Evolutionary conservation across 2,888 invertebrate species (phyloP), one percentile per base, ranked within the genome.

Genomic region (Tachystola acroxantha): DNA sequence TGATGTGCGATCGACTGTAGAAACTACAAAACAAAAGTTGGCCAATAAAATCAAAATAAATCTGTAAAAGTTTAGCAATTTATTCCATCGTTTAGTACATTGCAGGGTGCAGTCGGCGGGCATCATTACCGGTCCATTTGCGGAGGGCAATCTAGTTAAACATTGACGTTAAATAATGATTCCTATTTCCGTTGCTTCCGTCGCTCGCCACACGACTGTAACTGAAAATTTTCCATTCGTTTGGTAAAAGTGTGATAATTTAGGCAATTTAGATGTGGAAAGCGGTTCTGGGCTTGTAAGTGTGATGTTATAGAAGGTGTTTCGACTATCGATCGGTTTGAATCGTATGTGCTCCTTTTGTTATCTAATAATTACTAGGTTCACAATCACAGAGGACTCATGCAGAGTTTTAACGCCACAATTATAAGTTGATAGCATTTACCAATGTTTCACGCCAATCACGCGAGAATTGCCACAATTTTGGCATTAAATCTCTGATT

Each of bases 141-240:
- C 62, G 57, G 55, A 46, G 59, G 58, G 64, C 78, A 78, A 80
- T 74, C 69, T 64, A 60, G 81, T 80, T 72, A 71, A 73, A 72
- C 66, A 74, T 73, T 78, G 80, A 78, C 79, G 66, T 70, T 75
- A 78, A 81, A 78, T 84, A 81, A 84, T 81, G 79, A 81, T 74
- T 74, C 62, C 53, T 68, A 79, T 81, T 81, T 80, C 79, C 81
- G 51, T 43, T 42, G 51, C 44, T 60, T 61, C 55, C 60, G 57
- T 43, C 42, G 47, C 48, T 46, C 44, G 40, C 48, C 46, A 53
- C 53, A 40, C n/a, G 45, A 37, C 42, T 30, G 35, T 32, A 35
- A 50, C 32, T 46, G 35, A 43, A 50, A 48, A 42, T 45, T 49
- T 39, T 37, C 38, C 32, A 40, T 5, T 14, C 10, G 16, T 29